These are phyloP conservation scores for Antennarius striatus DNA, from an alignment of 2,113 vertebrate species.

Conservation along the genomic window DNA sequence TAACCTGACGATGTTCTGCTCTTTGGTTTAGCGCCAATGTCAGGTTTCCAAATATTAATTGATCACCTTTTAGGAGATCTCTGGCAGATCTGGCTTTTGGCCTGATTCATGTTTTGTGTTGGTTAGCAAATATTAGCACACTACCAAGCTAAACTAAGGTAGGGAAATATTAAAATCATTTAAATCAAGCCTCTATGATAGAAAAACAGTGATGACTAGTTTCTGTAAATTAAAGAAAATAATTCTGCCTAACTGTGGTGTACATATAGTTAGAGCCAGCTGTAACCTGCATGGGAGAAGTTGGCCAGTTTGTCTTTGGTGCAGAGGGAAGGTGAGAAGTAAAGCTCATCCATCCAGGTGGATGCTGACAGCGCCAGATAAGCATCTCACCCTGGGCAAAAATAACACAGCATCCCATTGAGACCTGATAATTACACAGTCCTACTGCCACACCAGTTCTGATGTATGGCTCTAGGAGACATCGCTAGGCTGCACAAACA, in stretches of 20 bases:
- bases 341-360: constrained; percentile 78
- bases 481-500: constrained; percentile 59
- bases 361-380: constrained; percentile 78
- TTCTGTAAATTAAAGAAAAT: not conserved
- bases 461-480: constrained; percentile 79
- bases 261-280: constrained; percentile 18
- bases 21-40: no score
- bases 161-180: no score
- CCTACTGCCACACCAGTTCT: constrained; percentile 68
- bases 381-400: constrained; percentile 82
- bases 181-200: no score
- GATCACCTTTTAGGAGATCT: no score
- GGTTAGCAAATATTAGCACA: no score
- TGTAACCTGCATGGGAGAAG: constrained; percentile 29
- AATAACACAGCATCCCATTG: constrained; percentile 81
- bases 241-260: constrained; percentile 27
- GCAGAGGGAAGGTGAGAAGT: constrained; percentile 61
- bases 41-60: no score
- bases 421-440: constrained; percentile 80
- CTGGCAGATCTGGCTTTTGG: no score
- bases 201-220: no score
- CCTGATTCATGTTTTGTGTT: no score
- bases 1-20: no score
- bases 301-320: constrained; percentile 59
- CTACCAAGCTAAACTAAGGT: no score